phyloP scores from a whole-genome alignment of 2,113 vertebrate species.

The Leptodactylus fuscus region DNA sequence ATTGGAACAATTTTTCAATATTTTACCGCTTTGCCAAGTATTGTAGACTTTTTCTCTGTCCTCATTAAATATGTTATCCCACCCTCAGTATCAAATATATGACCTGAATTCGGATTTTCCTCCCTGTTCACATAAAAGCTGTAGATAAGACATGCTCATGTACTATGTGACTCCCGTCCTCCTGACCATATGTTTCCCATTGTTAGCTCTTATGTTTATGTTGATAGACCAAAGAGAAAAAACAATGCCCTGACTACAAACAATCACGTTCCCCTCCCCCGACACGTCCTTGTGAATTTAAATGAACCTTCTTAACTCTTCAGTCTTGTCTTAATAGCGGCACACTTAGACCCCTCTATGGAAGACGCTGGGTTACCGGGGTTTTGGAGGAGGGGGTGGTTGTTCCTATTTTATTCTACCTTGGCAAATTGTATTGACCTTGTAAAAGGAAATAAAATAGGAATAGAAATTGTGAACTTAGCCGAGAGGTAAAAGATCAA shows the following conservation, averaged over 20 bases:
- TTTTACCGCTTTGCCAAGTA: no score
- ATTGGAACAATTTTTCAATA: no score
- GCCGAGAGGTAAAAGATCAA: conserved; percentile 50
- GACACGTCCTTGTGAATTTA: conserved; percentile 61
- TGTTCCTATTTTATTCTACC: conserved; percentile 55
- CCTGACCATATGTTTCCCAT: no score
- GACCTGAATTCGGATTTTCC: no score
- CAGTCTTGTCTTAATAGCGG: conserved; percentile 65
- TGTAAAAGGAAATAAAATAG: conserved; percentile 65
- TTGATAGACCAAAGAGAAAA: conserved; percentile 52
- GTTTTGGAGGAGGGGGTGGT: background rate
- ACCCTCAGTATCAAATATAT: no score
- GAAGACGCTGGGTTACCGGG: conserved; percentile 11
- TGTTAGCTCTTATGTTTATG: conserved; percentile 59
- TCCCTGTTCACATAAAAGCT: no score
- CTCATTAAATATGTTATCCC: no score
- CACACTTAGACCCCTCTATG: conserved; percentile 60
- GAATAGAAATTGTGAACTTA: conserved; percentile 62
- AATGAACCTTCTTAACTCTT: conserved; percentile 65
- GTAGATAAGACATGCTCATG: no score
- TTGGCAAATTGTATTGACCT: conserved; percentile 66
- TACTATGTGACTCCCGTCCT: background rate
- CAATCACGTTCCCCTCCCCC: conserved; percentile 27
- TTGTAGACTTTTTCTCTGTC: no score
- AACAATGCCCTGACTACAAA: conserved; percentile 47